Percentiles rank a stretch among this genome's conserved stretches.
Evolutionary conservation across 53 echinoderm and acorn worm genomes (phyloP).

Genomic region (Paracentrotus lividus): DNA sequence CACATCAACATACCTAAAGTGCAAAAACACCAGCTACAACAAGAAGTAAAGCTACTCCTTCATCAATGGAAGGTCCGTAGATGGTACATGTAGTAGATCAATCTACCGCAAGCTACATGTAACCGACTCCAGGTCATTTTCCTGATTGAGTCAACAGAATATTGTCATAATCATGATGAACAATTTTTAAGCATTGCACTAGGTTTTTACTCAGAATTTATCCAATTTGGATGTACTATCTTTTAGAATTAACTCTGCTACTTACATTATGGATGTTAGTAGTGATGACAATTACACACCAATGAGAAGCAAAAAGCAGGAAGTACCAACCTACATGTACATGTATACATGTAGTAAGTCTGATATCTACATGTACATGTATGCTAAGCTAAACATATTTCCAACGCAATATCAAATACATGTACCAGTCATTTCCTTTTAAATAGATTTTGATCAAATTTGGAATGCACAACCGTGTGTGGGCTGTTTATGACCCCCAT

Average conservation of each 20-base stretch:
- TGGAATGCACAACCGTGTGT: background rate
- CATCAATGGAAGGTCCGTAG: too few relatives aligned
- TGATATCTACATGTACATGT: background rate
- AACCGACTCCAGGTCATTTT: too few relatives aligned
- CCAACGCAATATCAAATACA: background rate
- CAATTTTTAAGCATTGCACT: too few relatives aligned
- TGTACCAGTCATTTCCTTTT: background rate
- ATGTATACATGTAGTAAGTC: background rate
- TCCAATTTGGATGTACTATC: background rate
- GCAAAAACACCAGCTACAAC: too few relatives aligned
- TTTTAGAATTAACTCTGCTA: background rate
- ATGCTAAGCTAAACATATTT: background rate
- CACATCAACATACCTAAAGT: too few relatives aligned
- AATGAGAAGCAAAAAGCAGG: slow-evolving; percentile 10
- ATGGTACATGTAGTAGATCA: background rate
- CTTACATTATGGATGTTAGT: background rate
- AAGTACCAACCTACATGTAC: background rate
- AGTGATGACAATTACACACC: background rate
- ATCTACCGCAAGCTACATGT: too few relatives aligned
- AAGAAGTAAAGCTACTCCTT: too few relatives aligned
- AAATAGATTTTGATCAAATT: background rate
- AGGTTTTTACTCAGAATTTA: background rate
- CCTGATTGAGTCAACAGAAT: too few relatives aligned
- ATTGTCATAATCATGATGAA: too few relatives aligned
- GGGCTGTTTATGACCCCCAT: too few relatives aligned